Evolutionary conservation across 2,797 vertebrate genomes (phyloP).

Genomic region (Meriones psammophilus): DNA sequence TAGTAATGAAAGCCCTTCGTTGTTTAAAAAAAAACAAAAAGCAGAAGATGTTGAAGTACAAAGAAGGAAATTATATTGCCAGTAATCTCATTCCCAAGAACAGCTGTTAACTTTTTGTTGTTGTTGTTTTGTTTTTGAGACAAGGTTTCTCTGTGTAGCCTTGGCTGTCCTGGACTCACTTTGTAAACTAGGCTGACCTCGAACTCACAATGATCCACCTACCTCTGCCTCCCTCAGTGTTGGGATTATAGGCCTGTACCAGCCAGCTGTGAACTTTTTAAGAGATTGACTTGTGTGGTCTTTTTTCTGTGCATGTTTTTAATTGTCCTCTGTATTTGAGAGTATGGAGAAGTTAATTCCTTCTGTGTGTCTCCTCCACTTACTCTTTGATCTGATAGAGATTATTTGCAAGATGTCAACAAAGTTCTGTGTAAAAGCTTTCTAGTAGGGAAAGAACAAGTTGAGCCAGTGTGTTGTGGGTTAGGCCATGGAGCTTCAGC

Average conservation of each 20-base stretch:
- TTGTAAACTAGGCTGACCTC: too few species aligned
- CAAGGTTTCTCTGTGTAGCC: too few species aligned
- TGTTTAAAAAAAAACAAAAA: neutral
- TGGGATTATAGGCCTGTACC: too few species aligned
- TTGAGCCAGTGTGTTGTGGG: neutral
- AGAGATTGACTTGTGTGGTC: neutral
- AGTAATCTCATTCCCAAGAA: neutral
- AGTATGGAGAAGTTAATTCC: neutral
- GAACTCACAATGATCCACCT: too few species aligned
- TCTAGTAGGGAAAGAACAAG: neutral
- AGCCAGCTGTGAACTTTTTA: conserved; percentile 30
- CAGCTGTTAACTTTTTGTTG: neutral
- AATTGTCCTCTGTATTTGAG: neutral
- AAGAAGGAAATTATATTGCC: conserved; percentile 36
- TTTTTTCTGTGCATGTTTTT: neutral
- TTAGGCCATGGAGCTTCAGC: neutral
- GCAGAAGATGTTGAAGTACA: conserved; percentile 11
- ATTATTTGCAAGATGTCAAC: neutral
- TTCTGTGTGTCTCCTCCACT: neutral
- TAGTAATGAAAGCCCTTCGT: conserved; percentile 35
- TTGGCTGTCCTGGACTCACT: too few species aligned
- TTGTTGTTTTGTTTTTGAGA: too few species aligned
- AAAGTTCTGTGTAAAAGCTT: neutral
- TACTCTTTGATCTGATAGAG: neutral
- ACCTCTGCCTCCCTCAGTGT: too few species aligned